Conservation (phyloP, 2,888 invertebrate species). For the Liopterus haemorrhoidalis region DNA sequence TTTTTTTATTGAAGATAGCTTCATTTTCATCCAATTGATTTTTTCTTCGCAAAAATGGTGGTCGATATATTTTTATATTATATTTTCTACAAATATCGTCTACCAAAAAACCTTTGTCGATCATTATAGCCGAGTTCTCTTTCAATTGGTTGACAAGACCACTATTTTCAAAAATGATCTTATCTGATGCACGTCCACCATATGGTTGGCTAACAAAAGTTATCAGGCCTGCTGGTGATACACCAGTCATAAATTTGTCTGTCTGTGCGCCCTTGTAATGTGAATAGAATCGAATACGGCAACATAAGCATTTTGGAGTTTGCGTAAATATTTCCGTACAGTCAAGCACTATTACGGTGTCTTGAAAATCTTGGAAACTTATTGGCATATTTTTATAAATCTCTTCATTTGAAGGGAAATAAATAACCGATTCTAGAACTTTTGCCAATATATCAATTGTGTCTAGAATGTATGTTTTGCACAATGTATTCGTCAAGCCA, state of each 20-base stretch:
- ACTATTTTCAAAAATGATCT: constrained; percentile 3
- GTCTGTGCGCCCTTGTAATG: not conserved
- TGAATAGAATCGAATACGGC: constrained; percentile 4
- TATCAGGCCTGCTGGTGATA: too few relatives aligned
- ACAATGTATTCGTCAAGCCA: not conserved
- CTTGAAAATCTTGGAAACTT: constrained; percentile 3
- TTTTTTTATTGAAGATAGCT: constrained; percentile 13
- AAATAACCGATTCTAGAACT: not conserved
- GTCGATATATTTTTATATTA: constrained; percentile 15
- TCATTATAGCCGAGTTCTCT: constrained; percentile 5
- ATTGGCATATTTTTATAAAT: constrained; percentile 3
- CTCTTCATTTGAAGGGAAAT: constrained; percentile 1
- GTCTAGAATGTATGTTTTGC: constrained; percentile 1
- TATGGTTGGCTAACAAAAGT: constrained; percentile 5
- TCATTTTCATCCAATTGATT: constrained; percentile 19
- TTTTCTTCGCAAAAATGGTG: constrained; percentile 20
- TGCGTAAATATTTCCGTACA: constrained; percentile 2
- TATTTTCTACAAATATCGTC: constrained; percentile 13
- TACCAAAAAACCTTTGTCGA: constrained; percentile 20
- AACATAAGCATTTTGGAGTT: constrained; percentile 3
- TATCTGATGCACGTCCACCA: constrained; percentile 3
- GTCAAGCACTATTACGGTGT: constrained; percentile 2
- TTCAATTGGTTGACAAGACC: not conserved
- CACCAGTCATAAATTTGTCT: constrained; percentile 6
- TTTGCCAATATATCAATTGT: constrained; percentile 1